These are phyloP conservation scores for Phocides pigmalion DNA, from an alignment of 1,140 invertebrate genomes.

Conservation along the genomic window DNA sequence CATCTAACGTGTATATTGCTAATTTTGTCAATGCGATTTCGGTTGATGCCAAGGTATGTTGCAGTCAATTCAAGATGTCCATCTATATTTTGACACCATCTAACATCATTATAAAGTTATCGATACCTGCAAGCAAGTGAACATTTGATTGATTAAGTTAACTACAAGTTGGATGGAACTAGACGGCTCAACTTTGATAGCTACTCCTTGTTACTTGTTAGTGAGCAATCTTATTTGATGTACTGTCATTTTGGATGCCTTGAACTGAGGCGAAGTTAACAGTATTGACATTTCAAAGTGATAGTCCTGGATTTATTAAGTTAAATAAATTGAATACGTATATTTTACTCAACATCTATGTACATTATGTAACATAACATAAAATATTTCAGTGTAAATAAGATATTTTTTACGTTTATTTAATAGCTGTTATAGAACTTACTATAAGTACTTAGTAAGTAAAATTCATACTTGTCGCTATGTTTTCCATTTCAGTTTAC, in stretches of 20 bases:
- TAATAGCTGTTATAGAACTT: no score
- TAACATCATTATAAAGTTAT: neutral
- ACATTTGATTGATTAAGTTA: constrained; percentile 6
- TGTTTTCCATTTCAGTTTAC: no score
- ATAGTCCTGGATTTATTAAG: no score
- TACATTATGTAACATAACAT: no score
- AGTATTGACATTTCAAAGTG: no score
- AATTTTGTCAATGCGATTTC: constrained; percentile 29
- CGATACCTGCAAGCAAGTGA: constrained; percentile 8
- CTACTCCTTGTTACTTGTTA: constrained; percentile 4
- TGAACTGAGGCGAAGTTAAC: neutral
- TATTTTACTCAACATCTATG: no score
- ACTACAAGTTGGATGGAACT: constrained; percentile 1
- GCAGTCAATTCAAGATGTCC: no score
- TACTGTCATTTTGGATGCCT: neutral
- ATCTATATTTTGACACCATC: neutral
- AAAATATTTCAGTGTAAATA: no score
- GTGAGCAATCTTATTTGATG: neutral
- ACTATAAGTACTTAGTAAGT: no score
- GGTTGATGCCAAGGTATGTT: no score
- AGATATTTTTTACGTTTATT: no score
- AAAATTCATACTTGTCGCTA: neutral
- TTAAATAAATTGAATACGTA: no score
- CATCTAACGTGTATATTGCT: constrained; percentile 69
- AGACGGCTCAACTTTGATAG: neutral